Evolutionary conservation across 2,797 vertebrate species (phyloP), one percentile per base, ranked within the genome.

Genomic region (Sebastes kiyomatsui): DNA sequence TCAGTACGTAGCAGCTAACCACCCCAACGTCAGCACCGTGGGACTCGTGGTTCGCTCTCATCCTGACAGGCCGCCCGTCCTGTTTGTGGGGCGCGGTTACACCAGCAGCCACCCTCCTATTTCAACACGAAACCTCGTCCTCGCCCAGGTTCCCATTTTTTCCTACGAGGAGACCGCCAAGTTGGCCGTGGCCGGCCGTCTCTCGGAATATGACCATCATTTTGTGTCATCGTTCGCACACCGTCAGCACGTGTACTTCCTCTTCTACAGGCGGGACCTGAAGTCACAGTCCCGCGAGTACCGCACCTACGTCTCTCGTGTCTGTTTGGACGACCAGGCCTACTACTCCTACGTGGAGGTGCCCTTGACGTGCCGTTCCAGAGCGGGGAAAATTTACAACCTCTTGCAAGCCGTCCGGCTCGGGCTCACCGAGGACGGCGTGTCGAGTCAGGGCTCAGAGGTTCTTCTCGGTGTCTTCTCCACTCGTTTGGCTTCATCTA

Each of bases 101-200:
- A 99, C 98, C 18, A 99, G 97, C 93, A 97, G 97, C 82, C 98
- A 99, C 73, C 98, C 98, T 4, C 98, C 98, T 32, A 99, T 99
- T 81, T 98, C 98, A 0, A 99, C 98, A 1, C 95, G 98, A n/a
- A 97, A 98, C 85, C 95, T 99, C 6, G 92, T 87, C 65, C 96
- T 99, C 6, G 92, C 88, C 65, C 96, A 97, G 67, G 97, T 97
- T 30, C 97, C 97, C 1, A 93, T 97, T 83, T 99, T 99, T 91
- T 99, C 98, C 71, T 99, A 99, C 0, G 98, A 99, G 89, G 98
- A 99, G 92, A 98, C 98, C 0, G 98, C 98, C 66, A 99, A 99
- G 88, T 83, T 99, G 73, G 97, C 98, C 0, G 98, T 99, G 74
- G 96, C 96, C 0, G 97, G 97, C n/a, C 96, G 97, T 6, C 97